Base-by-base conservation (phyloP, 2,113 vertebrate genomes). In the Hystrix cristata region DNA sequence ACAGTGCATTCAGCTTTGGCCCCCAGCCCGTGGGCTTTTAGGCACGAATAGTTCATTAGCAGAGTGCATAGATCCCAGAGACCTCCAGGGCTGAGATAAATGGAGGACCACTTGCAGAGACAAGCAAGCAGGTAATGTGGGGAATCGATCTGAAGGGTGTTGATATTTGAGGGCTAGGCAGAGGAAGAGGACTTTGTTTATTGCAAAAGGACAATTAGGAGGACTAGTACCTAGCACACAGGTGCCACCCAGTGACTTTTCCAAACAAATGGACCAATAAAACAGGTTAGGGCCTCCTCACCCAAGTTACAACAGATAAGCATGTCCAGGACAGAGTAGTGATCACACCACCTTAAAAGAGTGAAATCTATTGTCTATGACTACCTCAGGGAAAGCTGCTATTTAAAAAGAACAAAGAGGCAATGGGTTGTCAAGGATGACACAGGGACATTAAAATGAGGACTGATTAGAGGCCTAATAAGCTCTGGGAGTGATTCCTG, bases 11-110 rank as follows among this genome's bases (percentile, higher is more conserved):
- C 29, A 57, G 43, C 34, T 23, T 10, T 27, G 53, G 43, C 51
- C 6, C 62, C 0, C 38, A 5, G 55, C 6, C 57, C 0, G 0
- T n/a, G 57, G 81, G 29, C 19, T n/a, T 31, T 21, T 3, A 0
- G 34, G 27, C 55, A 34, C 9, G 59, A 18, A 38, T 0, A 7
- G n/a, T 3, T 48, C 4, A 25, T 3, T 60, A 51, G 25, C 5
- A n/a, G 25, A 23, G 34, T 62, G 21, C 65, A 38, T 8, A 38
- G 29, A 23, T 80, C 34, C 27, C 0, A 7, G 19, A 78, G 71
- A 43, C 5, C 74, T 1, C 15, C 14, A 1, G 34, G 51, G 53
- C 46, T 16, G 21, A 59, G 31, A 19, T 21, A 25, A 79, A 38
- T 21, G 23, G 43, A 67, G 51, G 46, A 48, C 38, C 34, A 78